Evolutionary conservation across 2,797 vertebrate genomes (phyloP).

Genomic region (Phoeniculus purpureus): DNA sequence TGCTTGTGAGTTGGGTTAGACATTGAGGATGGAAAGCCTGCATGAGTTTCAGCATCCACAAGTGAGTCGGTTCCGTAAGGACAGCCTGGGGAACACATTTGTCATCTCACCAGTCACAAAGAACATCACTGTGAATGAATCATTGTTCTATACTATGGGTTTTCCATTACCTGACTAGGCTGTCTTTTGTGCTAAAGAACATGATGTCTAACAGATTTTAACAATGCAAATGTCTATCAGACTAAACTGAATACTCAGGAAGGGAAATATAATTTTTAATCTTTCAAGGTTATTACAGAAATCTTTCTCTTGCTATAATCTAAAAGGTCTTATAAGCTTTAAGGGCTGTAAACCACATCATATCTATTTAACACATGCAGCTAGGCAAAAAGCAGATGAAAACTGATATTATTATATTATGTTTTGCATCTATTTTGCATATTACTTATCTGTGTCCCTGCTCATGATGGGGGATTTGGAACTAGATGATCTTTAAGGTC

Average conservation of each 20-base stretch:
- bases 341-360: constrained; percentile 14
- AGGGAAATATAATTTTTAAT: constrained; percentile 30
- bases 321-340: constrained; percentile 28
- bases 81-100: constrained; percentile 32
- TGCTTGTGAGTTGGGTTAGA: background rate
- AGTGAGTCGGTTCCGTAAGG: background rate
- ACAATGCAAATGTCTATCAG: constrained; percentile 6
- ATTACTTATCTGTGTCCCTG: too few relatives aligned
- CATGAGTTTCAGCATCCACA: background rate
- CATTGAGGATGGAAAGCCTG: background rate
- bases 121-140: constrained; percentile 27
- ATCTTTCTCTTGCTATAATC: constrained; percentile 39
- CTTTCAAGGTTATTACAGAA: constrained; percentile 1
- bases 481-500: too few relatives aligned
- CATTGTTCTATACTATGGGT: background rate
- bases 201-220: constrained; percentile 29
- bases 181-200: constrained; percentile 19
- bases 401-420: background rate
- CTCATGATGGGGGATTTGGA: too few relatives aligned
- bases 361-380: background rate
- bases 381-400: constrained; percentile 16
- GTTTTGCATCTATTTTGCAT: too few relatives aligned
- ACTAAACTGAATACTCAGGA: background rate
- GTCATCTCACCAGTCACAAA: constrained; percentile 35
- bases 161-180: constrained; percentile 22